These are phyloP conservation scores for Rhodinocichla rosea DNA, from an alignment of 2,113 vertebrate genomes.

Conservation along the genomic window DNA sequence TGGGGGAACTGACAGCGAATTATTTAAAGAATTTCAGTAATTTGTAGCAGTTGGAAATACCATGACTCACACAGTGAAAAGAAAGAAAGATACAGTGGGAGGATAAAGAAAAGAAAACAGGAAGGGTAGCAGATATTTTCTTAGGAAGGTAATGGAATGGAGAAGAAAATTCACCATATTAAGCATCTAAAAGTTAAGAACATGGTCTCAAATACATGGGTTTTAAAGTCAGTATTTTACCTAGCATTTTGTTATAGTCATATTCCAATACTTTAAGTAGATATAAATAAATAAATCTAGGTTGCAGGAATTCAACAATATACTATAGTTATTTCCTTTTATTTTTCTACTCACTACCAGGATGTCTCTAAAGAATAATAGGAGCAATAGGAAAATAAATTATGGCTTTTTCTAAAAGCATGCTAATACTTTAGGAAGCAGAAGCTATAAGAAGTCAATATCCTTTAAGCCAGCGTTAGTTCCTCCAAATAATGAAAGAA, in stretches of 20 bases:
- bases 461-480: neutral
- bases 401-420: neutral
- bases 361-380: neutral
- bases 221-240: neutral
- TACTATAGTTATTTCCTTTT: neutral
- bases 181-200: neutral
- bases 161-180: neutral
- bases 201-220: neutral
- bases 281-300: neutral
- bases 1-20: neutral
- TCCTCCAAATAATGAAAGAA: neutral
- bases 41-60: neutral
- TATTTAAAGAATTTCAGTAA: neutral
- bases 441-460: neutral
- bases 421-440: neutral
- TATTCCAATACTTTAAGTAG: neutral
- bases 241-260: neutral
- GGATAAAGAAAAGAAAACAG: neutral
- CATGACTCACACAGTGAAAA: neutral
- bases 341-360: neutral
- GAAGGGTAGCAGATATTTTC: neutral
- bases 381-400: neutral
- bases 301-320: neutral
- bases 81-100: neutral
- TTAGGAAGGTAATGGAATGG: neutral